phyloP scores from a whole-genome alignment of 2,888 invertebrate genomes.

The Drosophila birchii region DNA sequence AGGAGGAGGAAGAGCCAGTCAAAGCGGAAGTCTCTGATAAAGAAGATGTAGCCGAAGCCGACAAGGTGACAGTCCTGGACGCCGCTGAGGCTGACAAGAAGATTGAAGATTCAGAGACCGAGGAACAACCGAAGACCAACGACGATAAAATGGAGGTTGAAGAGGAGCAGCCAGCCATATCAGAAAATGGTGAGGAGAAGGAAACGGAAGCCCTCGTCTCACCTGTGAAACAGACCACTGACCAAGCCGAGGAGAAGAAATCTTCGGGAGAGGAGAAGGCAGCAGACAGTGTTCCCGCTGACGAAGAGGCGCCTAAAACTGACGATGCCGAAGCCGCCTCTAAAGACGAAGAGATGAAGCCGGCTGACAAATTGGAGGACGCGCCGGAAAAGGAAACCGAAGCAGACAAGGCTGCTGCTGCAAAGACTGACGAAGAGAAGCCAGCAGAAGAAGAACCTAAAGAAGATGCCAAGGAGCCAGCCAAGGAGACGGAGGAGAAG shows the following conservation, averaged over 20 bases:
- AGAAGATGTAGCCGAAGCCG: background rate
- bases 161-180: constrained; percentile 66
- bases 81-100: constrained; percentile 49
- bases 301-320: constrained; percentile 20
- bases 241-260: constrained; percentile 28
- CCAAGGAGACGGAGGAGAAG: constrained; percentile 12
- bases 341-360: constrained; percentile 2
- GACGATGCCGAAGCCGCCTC: constrained; percentile 18
- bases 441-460: constrained; percentile 27
- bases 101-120: constrained; percentile 26
- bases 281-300: constrained; percentile 10
- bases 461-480: constrained; percentile 13
- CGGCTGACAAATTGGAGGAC: constrained; percentile 3
- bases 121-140: constrained; percentile 28
- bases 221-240: constrained; percentile 4
- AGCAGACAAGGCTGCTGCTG: constrained; percentile 26
- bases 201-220: constrained; percentile 48
- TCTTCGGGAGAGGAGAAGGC: constrained; percentile 31
- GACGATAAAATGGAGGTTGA: constrained; percentile 79
- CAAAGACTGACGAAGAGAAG: constrained; percentile 42
- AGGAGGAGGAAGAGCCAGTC: constrained; percentile 24
- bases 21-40: constrained; percentile 6
- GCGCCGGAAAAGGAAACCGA: constrained; percentile 16
- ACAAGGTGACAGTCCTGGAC: background rate
- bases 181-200: constrained; percentile 65